phyloP scores from a whole-genome alignment of 2,888 invertebrate species.

The Caprella mutica region DNA sequence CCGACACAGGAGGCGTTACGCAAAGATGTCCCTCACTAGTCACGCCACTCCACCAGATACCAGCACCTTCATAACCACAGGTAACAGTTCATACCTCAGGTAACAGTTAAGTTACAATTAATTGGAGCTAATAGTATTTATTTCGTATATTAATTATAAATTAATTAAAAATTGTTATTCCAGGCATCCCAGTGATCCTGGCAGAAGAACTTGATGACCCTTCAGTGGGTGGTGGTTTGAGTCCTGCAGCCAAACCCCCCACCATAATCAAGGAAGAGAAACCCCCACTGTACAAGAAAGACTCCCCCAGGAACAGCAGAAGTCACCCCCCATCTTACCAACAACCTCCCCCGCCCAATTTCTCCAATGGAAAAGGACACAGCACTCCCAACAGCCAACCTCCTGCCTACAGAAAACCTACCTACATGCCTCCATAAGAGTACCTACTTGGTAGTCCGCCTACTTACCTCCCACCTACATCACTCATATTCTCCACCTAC shows the following conservation, averaged over 20 bases:
- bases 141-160: too few species aligned
- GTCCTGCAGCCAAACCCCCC: slow-evolving; percentile 67
- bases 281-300: slow-evolving; percentile 77
- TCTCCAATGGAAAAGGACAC: slow-evolving; percentile 51
- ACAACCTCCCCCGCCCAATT: slow-evolving; percentile 66
- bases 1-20: slow-evolving; percentile 57
- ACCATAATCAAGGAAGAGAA: slow-evolving; percentile 91
- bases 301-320: slow-evolving; percentile 48
- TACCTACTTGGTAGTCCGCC: too few species aligned
- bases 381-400: slow-evolving; percentile 64
- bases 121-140: too few species aligned
- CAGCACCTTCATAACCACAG: slow-evolving; percentile 45
- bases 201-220: slow-evolving; percentile 78
- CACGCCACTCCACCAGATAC: slow-evolving; percentile 42
- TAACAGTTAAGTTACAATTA: too few species aligned
- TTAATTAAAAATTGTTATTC: too few species aligned
- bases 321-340: slow-evolving; percentile 49
- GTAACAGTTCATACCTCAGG: too few species aligned
- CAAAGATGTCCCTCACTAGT: slow-evolving; percentile 68
- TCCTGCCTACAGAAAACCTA: slow-evolving; percentile 86
- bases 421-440: slow-evolving; percentile 89
- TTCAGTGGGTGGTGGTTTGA: not conserved
- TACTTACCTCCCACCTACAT: too few species aligned
- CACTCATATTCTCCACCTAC: too few species aligned
- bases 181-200: slow-evolving; percentile 88